Percentiles rank a stretch among this genome's conserved stretches.
Conservation (phyloP, 92 coral and sea anemone species). For the Epizoanthus stellaris region DNA sequence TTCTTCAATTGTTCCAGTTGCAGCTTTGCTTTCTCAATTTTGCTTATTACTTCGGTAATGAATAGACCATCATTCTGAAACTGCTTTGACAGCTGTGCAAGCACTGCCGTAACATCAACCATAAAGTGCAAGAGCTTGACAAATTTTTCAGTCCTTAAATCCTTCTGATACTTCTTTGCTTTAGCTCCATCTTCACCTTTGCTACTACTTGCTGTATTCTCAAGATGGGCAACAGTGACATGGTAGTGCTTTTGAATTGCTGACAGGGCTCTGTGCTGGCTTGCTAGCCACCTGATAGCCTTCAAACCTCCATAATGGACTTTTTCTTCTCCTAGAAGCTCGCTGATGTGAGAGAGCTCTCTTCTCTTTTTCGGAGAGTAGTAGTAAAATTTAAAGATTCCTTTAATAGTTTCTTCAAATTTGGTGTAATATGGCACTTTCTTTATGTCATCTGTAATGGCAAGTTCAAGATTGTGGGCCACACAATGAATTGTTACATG, state of each 20-base stretch:
- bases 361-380: constrained; percentile 47
- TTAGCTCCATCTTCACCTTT: constrained; percentile 32
- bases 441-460: constrained; percentile 35
- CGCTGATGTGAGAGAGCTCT: constrained; percentile 32
- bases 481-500: constrained; percentile 36
- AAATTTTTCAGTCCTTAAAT: constrained; percentile 35
- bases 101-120: constrained; percentile 46
- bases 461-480: constrained; percentile 37
- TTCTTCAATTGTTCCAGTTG: constrained; percentile 13
- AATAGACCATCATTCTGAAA: constrained; percentile 35
- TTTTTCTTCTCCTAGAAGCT: constrained; percentile 34
- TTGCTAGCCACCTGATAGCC: constrained; percentile 14
- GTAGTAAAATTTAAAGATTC: constrained; percentile 42
- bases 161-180: constrained; percentile 8
- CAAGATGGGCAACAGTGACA: constrained; percentile 33
- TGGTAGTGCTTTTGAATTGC: constrained; percentile 32
- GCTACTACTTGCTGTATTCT: constrained; percentile 1
- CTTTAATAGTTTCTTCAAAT: constrained; percentile 30
- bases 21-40: constrained; percentile 34
- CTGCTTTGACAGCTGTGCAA: constrained; percentile 37
- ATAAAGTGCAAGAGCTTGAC: constrained; percentile 29
- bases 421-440: constrained; percentile 10
- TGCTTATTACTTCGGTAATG: constrained; percentile 37
- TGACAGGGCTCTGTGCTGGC: neutral
- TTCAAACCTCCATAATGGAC: neutral